phyloP scores from a whole-genome alignment of 2,113 vertebrate species.

The Pitta sordida region DNA sequence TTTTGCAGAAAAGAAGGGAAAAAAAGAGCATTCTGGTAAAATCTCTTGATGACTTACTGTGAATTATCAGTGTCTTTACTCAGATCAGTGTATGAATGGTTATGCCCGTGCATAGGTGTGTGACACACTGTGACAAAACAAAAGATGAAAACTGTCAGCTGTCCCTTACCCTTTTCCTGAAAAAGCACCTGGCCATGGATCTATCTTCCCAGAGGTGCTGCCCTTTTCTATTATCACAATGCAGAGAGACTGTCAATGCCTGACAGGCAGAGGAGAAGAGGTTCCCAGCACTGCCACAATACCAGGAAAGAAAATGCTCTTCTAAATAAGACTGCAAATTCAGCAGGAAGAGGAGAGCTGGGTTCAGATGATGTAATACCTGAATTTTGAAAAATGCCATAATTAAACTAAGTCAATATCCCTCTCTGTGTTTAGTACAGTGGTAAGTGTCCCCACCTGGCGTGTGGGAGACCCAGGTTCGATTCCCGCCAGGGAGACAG shows the following conservation, averaged over 20 bases:
- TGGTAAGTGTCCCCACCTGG: too few relatives aligned
- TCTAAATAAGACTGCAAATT: not conserved
- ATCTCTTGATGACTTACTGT: not conserved
- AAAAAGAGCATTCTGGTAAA: not conserved
- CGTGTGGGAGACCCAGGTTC: too few relatives aligned
- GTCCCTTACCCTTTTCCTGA: not conserved
- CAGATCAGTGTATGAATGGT: not conserved
- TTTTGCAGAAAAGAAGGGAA: not conserved
- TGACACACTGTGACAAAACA: not conserved
- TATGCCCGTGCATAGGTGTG: not conserved
- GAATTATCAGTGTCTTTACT: not conserved
- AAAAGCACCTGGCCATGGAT: not conserved
- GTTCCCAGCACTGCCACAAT: not conserved
- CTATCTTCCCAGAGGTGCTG: not conserved
- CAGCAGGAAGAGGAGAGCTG: not conserved
- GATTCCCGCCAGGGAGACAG: too few relatives aligned
- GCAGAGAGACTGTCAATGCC: not conserved
- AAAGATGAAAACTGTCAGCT: not conserved
- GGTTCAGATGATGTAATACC: not conserved
- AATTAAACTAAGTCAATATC: too few relatives aligned
- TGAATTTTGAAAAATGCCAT: not conserved
- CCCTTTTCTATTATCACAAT: not conserved
- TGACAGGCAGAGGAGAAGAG: not conserved
- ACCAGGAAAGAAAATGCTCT: not conserved
- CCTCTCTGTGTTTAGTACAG: too few relatives aligned